phyloP scores from a whole-genome alignment of 2,797 vertebrate genomes.

The Capromys pilorides region DNA sequence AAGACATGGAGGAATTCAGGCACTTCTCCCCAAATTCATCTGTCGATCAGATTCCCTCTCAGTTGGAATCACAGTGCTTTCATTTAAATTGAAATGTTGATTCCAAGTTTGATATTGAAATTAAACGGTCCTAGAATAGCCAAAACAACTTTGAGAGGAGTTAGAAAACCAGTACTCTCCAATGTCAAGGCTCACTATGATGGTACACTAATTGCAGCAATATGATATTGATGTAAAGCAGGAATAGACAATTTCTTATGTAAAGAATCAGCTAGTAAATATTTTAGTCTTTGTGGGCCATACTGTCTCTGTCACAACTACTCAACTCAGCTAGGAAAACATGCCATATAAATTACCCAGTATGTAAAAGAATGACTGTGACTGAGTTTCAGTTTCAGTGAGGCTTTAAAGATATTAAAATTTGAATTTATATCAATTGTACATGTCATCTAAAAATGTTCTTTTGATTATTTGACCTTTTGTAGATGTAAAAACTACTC shows the following conservation, averaged over 20 bases:
- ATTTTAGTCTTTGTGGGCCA: conserved; percentile 25
- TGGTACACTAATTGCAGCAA: conserved; percentile 48
- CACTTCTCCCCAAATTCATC: neutral
- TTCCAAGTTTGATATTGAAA: conserved; percentile 51
- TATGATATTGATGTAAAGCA: conserved; percentile 42
- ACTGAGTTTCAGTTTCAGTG: conserved; percentile 51
- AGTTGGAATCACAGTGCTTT: neutral
- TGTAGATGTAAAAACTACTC: conserved; percentile 13
- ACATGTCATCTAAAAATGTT: conserved; percentile 44
- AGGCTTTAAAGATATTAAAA: conserved; percentile 56
- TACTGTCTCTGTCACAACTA: conserved; percentile 22
- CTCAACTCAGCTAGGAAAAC: conserved; percentile 14
- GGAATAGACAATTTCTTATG: conserved; percentile 20
- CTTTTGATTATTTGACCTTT: conserved; percentile 10
- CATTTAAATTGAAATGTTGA: conserved; percentile 48
- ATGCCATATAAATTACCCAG: neutral
- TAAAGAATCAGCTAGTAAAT: conserved; percentile 53
- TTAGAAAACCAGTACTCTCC: conserved; percentile 35
- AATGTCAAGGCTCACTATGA: conserved; percentile 57
- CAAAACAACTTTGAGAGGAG: conserved; percentile 50
- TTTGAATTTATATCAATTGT: conserved; percentile 57
- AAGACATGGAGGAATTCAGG: neutral
- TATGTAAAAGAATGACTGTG: neutral
- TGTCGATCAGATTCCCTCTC: neutral
- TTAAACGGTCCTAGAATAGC: conserved; percentile 58